phyloP scores from a whole-genome alignment of 2,888 invertebrate genomes.

The Caenorhabditis japonica region DNA sequence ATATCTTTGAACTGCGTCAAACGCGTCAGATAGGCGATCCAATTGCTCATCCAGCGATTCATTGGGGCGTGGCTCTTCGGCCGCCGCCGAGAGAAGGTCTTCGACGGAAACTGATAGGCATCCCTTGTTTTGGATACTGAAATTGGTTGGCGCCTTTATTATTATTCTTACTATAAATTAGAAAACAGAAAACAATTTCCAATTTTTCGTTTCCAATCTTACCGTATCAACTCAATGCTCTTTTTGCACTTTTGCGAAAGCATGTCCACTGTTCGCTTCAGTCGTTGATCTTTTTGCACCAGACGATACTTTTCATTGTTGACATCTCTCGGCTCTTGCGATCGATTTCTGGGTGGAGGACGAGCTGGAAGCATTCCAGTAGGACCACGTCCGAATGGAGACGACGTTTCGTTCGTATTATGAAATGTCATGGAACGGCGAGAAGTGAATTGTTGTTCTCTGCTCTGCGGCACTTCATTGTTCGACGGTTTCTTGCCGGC shows the following conservation, averaged over 20 bases:
- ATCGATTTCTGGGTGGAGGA: conserved; percentile 39
- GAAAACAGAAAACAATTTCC: no score
- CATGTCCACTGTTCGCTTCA: conserved; percentile 68
- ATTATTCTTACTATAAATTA: no score
- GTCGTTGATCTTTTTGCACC: conserved; percentile 32
- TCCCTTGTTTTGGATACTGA: conserved; percentile 66
- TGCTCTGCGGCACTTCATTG: conserved; percentile 60
- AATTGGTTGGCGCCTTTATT: no score
- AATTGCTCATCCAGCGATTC: conserved; percentile 65
- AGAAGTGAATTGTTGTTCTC: conserved; percentile 68
- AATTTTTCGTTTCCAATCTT: no score
- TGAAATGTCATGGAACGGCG: conserved; percentile 73
- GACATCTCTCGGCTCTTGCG: conserved; percentile 47
- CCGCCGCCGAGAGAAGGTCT: conserved; percentile 64
- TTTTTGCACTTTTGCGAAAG: conserved; percentile 75
- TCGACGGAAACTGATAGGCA: conserved; percentile 69
- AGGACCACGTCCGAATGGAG: conserved; percentile 30
- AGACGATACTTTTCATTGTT: conserved; percentile 38
- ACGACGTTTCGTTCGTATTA: conserved; percentile 44
- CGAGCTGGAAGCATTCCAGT: conserved; percentile 28
- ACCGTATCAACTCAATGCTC: conserved; percentile 75
- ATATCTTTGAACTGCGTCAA: conserved; percentile 67
- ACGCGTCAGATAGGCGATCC: conserved; percentile 64
- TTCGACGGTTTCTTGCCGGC: conserved; percentile 65
- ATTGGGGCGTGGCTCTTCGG: conserved; percentile 60